Base-by-base conservation (phyloP, 2,113 vertebrate species). In the Sisor rabdophorus region DNA sequence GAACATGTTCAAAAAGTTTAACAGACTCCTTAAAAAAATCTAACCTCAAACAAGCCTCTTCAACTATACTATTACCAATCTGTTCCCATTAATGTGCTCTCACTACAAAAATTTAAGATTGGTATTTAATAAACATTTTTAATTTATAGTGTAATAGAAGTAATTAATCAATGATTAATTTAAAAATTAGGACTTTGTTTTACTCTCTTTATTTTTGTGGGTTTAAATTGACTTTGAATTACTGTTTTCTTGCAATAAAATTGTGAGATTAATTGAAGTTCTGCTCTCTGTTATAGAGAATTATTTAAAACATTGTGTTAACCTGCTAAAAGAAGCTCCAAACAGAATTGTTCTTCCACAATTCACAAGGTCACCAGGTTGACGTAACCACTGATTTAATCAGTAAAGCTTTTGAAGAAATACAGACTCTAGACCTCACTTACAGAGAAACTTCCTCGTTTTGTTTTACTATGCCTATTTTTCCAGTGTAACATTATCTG, bases 331-430 rank as follows among this genome's bases (percentile, higher is more conserved):
- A 10, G 20, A n/a, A n/a, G 53, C 8, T 55, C 4, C 10, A 55
- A 55, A 58, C 2, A 17, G 16, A 52, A 19, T 4, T n/a, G 2
- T 44, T 48, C 40, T 5, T 48, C 2, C 2, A 10, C 12, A 1
- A 44, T 50, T 52, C 65, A 55, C 61, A 55, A 68, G 47, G 58
- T 40, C 59, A 60, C 30, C 7, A 11, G 28, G 30, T 24, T 17
- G 65, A 24, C 32, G 13, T 36, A 26, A 11, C 24, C 3, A 2
- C 20, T n/a, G 20, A 4, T 13, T 55, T 11, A 47, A 50, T 7
- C 20, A n/a, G 24, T 12, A 65, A 17, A 17, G 9, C 19, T 64
- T 65, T 52, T 50, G 44, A 17, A 9, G 40, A 82, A 75, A 73
- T 19, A 36, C 65, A 53, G 17, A 12, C 17, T 26, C 15, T 16